Conservation (phyloP, 2,113 vertebrate species). For the Mormyrus lacerda region DNA sequence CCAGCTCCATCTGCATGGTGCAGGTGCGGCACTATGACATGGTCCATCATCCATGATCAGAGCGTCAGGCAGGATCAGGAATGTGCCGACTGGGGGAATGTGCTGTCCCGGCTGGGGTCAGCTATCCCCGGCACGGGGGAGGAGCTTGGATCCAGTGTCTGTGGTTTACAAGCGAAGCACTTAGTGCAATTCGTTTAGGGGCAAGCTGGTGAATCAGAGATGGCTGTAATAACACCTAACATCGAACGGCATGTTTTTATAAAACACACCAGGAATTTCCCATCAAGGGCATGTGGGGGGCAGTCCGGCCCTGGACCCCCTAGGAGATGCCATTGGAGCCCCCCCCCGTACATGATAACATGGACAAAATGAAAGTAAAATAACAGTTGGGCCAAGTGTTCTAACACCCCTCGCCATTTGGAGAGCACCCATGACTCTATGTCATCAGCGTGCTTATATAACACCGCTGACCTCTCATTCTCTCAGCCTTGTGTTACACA, state of each 20-base stretch:
- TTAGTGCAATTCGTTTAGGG: not conserved
- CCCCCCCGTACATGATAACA: too few relatives aligned
- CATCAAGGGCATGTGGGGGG: not conserved
- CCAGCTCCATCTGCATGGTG: not conserved
- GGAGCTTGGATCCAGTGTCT: constrained; percentile 44
- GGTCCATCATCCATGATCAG: not conserved
- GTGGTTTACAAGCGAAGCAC: constrained; percentile 34
- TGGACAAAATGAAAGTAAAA: not conserved
- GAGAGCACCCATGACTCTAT: not conserved
- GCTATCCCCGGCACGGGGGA: not conserved
- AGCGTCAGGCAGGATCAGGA: constrained; percentile 6
- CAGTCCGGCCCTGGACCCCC: not conserved
- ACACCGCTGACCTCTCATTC: not conserved
- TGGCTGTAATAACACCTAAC: not conserved
- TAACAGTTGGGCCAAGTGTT: not conserved
- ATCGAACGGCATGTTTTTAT: not conserved
- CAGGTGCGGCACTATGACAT: not conserved
- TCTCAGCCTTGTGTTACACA: not conserved
- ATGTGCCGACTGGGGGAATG: constrained; percentile 36
- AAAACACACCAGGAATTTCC: not conserved
- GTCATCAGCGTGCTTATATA: not conserved
- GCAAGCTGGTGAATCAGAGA: not conserved
- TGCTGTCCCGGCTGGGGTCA: constrained; percentile 34
- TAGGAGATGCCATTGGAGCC: not conserved
- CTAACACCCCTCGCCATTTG: not conserved